These are phyloP conservation scores for Denticeps clupeoides DNA, from an alignment of 2,797 vertebrate species.

Conservation along the genomic window DNA sequence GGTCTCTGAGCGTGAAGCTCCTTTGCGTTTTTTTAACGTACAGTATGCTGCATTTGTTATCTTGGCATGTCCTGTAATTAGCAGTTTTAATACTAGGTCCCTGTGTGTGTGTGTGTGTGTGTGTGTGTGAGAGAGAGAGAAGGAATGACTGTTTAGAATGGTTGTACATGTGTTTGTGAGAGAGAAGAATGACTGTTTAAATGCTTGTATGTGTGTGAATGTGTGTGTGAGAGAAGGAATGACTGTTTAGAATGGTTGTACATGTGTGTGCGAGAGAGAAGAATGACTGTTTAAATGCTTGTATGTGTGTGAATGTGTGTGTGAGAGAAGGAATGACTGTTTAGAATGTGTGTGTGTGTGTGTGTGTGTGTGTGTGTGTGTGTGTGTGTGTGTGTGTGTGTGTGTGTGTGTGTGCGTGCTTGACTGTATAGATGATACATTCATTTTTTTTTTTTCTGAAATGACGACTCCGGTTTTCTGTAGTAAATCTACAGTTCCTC, in stretches of 20 bases:
- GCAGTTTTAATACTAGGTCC: neutral
- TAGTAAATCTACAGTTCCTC: slow-evolving; percentile 24
- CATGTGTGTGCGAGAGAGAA: neutral
- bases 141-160: neutral
- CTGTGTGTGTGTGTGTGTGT: slow-evolving; percentile 1
- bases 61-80: neutral
- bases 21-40: too few species aligned
- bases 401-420: neutral
- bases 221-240: neutral
- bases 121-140: neutral
- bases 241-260: neutral
- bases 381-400: neutral
- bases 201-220: neutral
- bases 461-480: slow-evolving; percentile 29
- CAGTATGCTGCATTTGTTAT: too few species aligned
- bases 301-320: neutral
- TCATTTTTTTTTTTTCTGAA: neutral
- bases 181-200: neutral
- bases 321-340: neutral
- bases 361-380: slow-evolving; percentile 7
- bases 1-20: too few species aligned
- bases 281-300: neutral
- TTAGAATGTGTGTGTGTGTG: slow-evolving; percentile 7
- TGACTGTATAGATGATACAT: neutral
- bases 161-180: neutral